phyloP scores from a whole-genome alignment of 2,888 invertebrate genomes.

The Athalia rosae region DNA sequence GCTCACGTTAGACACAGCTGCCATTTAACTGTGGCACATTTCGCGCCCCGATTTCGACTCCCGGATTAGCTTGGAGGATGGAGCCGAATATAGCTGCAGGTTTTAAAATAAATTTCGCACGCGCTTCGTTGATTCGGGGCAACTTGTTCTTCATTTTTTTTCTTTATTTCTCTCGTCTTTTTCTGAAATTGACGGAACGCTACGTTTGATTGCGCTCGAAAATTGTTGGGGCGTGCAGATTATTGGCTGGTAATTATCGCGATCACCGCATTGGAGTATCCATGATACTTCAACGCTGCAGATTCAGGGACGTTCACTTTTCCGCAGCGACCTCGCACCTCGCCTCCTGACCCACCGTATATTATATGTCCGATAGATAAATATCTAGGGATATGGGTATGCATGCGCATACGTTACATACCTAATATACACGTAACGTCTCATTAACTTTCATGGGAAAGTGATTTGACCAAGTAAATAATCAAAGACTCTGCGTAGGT shows the following conservation, averaged over 20 bases:
- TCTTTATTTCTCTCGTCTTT: no score
- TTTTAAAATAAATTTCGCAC: neutral
- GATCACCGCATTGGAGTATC: no score
- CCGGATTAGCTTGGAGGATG: slow-evolving; percentile 6
- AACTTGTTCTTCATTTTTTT: no score
- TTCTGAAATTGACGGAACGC: no score
- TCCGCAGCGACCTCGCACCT: slow-evolving; percentile 22
- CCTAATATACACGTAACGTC: slow-evolving; percentile 20
- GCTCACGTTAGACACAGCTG: slow-evolving; percentile 34
- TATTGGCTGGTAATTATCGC: no score
- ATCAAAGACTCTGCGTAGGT: neutral
- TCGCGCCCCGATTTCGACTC: neutral
- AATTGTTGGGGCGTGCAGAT: no score
- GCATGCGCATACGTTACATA: neutral
- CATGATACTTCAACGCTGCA: no score
- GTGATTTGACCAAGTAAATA: slow-evolving; percentile 32
- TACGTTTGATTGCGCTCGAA: no score
- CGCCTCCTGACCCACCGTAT: slow-evolving; percentile 4
- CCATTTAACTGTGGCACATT: neutral
- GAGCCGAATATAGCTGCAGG: neutral
- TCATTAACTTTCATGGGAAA: slow-evolving; percentile 43
- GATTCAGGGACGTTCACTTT: slow-evolving; percentile 40
- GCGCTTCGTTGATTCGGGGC: no score
- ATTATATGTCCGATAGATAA: neutral
- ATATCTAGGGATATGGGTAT: neutral